Evolutionary conservation across 1,140 invertebrate genomes (phyloP).

Genomic region (Trypoxylus dichotomus): DNA sequence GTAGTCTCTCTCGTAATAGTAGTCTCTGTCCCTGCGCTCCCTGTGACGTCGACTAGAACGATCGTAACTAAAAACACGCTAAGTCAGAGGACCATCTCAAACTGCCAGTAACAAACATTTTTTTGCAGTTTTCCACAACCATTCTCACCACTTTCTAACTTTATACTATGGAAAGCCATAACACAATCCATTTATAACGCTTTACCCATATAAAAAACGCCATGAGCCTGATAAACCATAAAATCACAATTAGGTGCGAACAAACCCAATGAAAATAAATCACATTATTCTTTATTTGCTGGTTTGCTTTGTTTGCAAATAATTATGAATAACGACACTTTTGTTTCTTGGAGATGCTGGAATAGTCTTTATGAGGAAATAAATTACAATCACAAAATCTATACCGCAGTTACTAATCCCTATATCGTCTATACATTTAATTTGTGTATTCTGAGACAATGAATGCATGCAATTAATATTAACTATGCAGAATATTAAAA

Average conservation of each 20-base stretch:
- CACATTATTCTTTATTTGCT: slow-evolving; percentile 1
- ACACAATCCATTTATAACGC: slow-evolving; percentile 44
- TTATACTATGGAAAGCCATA: slow-evolving; percentile 37
- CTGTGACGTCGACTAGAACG: slow-evolving; percentile 46
- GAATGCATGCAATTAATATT: no score
- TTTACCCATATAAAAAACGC: slow-evolving; percentile 53
- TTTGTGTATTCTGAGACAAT: no score
- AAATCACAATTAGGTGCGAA: slow-evolving; percentile 38
- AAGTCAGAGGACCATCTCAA: slow-evolving; percentile 37
- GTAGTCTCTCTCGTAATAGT: slow-evolving; percentile 44
- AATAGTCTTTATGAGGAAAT: not conserved
- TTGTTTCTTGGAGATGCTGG: not conserved
- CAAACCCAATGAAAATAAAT: slow-evolving; percentile 25
- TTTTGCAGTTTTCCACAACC: slow-evolving; percentile 31
- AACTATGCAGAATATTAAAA: no score
- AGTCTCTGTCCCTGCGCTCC: slow-evolving; percentile 44
- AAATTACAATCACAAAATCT: not conserved
- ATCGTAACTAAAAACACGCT: slow-evolving; percentile 53
- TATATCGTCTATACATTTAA: no score
- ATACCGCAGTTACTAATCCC: not conserved
- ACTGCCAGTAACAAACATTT: slow-evolving; percentile 33
- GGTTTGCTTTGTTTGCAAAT: not conserved
- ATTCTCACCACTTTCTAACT: slow-evolving; percentile 30
- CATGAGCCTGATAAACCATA: slow-evolving; percentile 56
- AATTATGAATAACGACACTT: not conserved